These are phyloP conservation scores for Microhierax caerulescens DNA, from an alignment of 2,797 vertebrate genomes.

Conservation along the genomic window DNA sequence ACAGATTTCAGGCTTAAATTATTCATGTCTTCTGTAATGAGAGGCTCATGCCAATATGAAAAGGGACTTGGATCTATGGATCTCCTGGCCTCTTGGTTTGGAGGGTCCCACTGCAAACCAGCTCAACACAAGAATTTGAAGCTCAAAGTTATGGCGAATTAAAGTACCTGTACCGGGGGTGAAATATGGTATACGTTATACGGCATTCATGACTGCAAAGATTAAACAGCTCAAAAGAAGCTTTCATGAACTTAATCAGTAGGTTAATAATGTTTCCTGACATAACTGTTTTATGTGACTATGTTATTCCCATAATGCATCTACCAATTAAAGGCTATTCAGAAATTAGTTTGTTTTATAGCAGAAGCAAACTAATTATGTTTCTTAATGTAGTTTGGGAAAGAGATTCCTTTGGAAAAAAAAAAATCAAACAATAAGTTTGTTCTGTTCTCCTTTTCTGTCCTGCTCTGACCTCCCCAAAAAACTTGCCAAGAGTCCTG, in stretches of 20 bases:
- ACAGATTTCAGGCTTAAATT: background rate
- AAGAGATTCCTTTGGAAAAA: background rate
- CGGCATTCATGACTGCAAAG: background rate
- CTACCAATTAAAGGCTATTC: background rate
- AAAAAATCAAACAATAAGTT: background rate
- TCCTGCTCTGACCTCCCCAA: background rate
- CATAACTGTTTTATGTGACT: background rate
- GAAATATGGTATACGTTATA: background rate
- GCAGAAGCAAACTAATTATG: constrained; percentile 12
- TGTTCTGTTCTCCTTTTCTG: constrained; percentile 1
- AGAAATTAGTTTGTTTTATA: constrained; percentile 16
- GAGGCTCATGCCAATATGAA: background rate
- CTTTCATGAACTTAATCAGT: background rate
- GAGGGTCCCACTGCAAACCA: background rate
- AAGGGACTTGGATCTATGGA: background rate
- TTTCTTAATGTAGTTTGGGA: background rate
- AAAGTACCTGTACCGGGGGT: background rate
- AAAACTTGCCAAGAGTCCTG: background rate
- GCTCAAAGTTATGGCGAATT: background rate
- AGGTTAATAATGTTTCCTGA: constrained; percentile 10
- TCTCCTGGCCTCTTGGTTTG: background rate
- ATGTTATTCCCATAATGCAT: background rate
- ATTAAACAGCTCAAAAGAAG: background rate
- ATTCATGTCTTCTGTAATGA: background rate
- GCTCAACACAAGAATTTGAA: background rate